Evolutionary conservation across 2,797 vertebrate species (phyloP).

Genomic region (Choloepus didactylus): DNA sequence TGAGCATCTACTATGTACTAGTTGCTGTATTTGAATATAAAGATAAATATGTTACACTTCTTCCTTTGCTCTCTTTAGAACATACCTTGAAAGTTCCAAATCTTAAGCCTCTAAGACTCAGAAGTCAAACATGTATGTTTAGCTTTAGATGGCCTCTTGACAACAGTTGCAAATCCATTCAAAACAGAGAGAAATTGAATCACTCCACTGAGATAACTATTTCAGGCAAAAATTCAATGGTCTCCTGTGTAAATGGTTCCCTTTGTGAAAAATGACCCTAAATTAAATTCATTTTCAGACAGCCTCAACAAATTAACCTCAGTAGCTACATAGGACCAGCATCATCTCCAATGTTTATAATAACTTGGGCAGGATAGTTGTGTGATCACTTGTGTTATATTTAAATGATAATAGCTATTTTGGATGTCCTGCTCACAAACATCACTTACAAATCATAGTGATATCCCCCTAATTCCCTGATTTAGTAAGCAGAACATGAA

Average conservation of each 20-base stretch:
- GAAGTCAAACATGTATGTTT: not conserved
- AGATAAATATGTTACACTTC: not conserved
- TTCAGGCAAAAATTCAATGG: not conserved
- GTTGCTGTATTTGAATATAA: not conserved
- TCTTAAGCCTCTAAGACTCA: not conserved
- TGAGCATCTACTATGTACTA: not conserved
- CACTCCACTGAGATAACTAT: not conserved
- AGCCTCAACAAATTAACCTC: not conserved
- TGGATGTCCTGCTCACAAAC: not conserved
- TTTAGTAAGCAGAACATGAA: slow-evolving; percentile 30
- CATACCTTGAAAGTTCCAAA: not conserved
- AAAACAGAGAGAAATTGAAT: not conserved
- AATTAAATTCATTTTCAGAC: slow-evolving; percentile 8
- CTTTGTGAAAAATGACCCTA: slow-evolving; percentile 56
- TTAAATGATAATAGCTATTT: not conserved
- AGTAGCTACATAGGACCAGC: not conserved
- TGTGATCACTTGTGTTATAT: not conserved
- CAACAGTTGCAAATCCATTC: not conserved
- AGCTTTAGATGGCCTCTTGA: not conserved
- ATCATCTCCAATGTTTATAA: not conserved
- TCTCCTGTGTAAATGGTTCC: not conserved
- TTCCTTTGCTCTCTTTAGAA: slow-evolving; percentile 17
- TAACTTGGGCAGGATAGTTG: not conserved
- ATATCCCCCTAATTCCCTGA: not conserved
- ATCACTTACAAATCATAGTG: slow-evolving; percentile 29